A percentile compares a stretch with the other conserved stretches of the same genome.
These are phyloP conservation scores for Cathartes aura DNA, from an alignment of 2,113 vertebrate species.

Conservation along the genomic window DNA sequence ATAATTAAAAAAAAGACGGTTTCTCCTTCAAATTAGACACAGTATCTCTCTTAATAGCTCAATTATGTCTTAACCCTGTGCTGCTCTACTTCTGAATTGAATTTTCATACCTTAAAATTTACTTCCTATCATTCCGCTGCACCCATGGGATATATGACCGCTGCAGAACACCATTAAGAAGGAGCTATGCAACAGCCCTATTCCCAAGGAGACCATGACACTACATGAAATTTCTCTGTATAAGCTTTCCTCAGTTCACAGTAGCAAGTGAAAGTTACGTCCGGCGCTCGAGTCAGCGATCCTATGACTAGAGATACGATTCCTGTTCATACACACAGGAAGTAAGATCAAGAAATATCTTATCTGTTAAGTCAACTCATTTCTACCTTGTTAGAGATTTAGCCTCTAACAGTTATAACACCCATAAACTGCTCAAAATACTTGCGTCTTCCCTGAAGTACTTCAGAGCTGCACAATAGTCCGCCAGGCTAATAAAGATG, in stretches of 20 bases:
- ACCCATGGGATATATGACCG: accelerated
- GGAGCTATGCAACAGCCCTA: background rate
- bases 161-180: background rate
- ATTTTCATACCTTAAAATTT: accelerated
- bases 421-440: background rate
- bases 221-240: too few relatives aligned
- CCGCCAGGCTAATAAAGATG: background rate
- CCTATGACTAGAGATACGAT: background rate
- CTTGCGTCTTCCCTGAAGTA: background rate
- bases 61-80: background rate
- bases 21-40: background rate
- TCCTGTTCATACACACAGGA: background rate
- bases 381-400: background rate
- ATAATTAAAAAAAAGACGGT: background rate
- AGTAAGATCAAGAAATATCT: background rate
- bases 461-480: background rate
- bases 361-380: too few relatives aligned
- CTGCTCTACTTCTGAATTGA: background rate
- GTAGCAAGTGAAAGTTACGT: accelerated
- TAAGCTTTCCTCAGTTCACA: background rate
- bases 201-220: background rate
- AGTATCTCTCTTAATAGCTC: background rate
- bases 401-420: background rate
- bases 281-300: background rate
- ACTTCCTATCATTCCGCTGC: background rate